Percentiles rank a stretch among this genome's conserved stretches.
phyloP scores from a whole-genome alignment of 2,797 vertebrate genomes.

The Peromyscus eremicus region DNA sequence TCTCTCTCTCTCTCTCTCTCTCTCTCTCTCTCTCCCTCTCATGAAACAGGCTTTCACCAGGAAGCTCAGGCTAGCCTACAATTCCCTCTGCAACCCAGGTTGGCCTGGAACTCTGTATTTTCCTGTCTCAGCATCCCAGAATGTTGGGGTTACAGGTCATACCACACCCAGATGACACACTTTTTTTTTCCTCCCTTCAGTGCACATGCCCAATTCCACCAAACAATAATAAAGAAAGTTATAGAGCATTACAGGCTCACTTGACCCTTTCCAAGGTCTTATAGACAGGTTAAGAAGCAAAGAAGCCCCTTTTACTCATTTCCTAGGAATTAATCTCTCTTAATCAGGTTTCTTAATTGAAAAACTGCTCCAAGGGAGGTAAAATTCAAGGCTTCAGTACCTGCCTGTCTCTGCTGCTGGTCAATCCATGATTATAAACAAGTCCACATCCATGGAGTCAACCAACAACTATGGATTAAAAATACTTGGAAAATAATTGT shows the following conservation, averaged over 20 bases:
- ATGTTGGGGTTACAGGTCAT: not conserved
- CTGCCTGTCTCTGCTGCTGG: not conserved
- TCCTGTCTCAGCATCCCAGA: not conserved
- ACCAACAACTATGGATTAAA: not conserved
- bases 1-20: too few relatives aligned
- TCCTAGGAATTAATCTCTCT: not conserved
- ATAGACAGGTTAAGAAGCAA: not conserved
- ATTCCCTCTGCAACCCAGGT: not conserved
- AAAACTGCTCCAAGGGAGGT: not conserved
- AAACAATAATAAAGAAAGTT: slow-evolving; percentile 16
- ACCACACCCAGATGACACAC: not conserved
- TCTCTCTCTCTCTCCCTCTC: not conserved
- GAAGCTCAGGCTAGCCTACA: not conserved
- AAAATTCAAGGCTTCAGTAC: not conserved
- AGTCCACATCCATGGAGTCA: not conserved
- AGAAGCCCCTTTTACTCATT: not conserved
- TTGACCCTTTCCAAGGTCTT: not conserved
- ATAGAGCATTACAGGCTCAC: not conserved
- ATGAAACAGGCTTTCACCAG: not conserved
- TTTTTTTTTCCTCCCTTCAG: not conserved
- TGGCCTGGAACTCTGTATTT: not conserved
- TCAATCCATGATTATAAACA: not conserved
- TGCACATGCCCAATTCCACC: not conserved
- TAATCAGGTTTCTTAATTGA: slow-evolving; percentile 29
- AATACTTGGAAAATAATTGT: not conserved